Conservation (phyloP, 2,888 invertebrate species). For the Escarpia spicata region DNA sequence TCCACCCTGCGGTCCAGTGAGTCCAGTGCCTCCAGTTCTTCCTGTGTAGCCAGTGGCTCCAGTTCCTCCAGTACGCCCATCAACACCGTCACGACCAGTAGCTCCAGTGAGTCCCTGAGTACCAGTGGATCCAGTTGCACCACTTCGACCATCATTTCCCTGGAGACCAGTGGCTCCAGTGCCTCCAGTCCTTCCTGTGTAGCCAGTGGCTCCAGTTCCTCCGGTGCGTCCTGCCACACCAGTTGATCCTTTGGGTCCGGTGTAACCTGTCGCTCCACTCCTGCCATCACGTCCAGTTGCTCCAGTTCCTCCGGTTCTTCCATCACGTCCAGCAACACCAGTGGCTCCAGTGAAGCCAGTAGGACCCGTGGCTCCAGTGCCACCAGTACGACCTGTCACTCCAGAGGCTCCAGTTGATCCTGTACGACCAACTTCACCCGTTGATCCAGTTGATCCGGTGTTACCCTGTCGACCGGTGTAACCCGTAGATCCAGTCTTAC, state of each 20-base stretch:
- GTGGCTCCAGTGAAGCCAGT: slow-evolving; percentile 29
- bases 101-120: slow-evolving; percentile 23
- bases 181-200: slow-evolving; percentile 26
- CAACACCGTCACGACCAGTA: slow-evolving; percentile 18
- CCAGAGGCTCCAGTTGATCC: slow-evolving; percentile 21
- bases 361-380: slow-evolving; percentile 29
- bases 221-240: slow-evolving; percentile 37
- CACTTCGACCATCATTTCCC: slow-evolving; percentile 21
- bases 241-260: slow-evolving; percentile 33
- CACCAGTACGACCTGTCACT: slow-evolving; percentile 20
- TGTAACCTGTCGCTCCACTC: slow-evolving; percentile 19
- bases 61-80: slow-evolving; percentile 23
- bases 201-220: slow-evolving; percentile 34
- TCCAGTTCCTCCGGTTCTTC: slow-evolving; percentile 29
- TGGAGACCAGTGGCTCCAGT: slow-evolving; percentile 24
- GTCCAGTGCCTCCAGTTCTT: slow-evolving; percentile 22
- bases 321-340: slow-evolving; percentile 32
- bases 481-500: slow-evolving; percentile 14
- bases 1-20: slow-evolving; percentile 23
- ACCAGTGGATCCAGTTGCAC: slow-evolving; percentile 22
- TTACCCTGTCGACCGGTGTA: slow-evolving; percentile 17
- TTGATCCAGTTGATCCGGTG: slow-evolving; percentile 22
- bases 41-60: slow-evolving; percentile 37
- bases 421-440: slow-evolving; percentile 17
- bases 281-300: slow-evolving; percentile 26